A percentile compares a stretch with the other conserved stretches of the same genome.
phyloP scores from a whole-genome alignment of 1,140 invertebrate genomes.

The Zaprionus africanus region DNA sequence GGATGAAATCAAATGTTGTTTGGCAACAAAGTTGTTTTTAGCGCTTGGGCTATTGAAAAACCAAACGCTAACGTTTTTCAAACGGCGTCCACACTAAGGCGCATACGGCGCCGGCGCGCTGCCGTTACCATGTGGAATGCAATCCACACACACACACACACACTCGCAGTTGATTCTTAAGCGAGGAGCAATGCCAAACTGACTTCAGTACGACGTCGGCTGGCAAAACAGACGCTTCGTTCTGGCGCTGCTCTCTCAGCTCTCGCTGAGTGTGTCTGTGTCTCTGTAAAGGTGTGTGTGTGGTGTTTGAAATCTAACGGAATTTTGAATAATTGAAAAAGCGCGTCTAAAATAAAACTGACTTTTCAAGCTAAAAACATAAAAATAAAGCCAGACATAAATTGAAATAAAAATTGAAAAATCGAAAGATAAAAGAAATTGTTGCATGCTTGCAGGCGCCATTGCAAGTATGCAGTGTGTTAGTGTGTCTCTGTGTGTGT shows the following conservation, averaged over 20 bases:
- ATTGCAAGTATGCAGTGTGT: constrained; percentile 31
- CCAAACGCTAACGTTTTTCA: constrained; percentile 65
- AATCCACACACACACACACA: constrained; percentile 12
- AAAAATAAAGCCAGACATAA: constrained; percentile 17
- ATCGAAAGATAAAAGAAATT: constrained; percentile 34
- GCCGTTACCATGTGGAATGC: constrained; percentile 48
- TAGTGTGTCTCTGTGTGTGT: constrained; percentile 12
- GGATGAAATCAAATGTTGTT: constrained; percentile 41
- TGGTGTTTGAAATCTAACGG: constrained; percentile 47
- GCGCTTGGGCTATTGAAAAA: constrained; percentile 65
- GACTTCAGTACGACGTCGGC: constrained; percentile 67
- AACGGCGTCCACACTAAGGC: constrained; percentile 56
- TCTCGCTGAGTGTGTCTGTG: background rate
- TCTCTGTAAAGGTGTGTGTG: constrained; percentile 6
- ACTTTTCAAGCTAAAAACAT: constrained; percentile 25
- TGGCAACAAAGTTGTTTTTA: constrained; percentile 49
- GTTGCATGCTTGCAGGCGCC: constrained; percentile 65
- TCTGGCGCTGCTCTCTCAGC: background rate
- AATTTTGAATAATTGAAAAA: constrained; percentile 68
- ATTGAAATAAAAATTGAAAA: constrained; percentile 9
- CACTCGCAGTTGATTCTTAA: constrained; percentile 43
- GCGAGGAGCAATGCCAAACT: constrained; percentile 28
- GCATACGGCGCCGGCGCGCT: constrained; percentile 40
- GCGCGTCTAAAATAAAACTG: constrained; percentile 39
- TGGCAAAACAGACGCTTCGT: constrained; percentile 57